Conservation (phyloP, 2,888 invertebrate genomes). For the Melanargia galathea region DNA sequence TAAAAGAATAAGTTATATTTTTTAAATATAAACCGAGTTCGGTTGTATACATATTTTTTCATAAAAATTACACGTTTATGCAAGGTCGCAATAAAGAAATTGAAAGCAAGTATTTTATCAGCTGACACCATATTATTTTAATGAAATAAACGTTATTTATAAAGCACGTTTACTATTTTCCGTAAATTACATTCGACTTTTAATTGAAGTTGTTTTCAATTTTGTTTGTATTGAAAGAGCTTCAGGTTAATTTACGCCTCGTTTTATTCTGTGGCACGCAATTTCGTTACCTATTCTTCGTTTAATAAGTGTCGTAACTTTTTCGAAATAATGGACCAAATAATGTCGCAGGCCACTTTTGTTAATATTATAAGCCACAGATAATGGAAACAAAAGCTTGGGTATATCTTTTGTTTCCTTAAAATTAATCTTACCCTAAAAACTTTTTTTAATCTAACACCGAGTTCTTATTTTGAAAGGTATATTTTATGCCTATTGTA, state of each 20-base stretch:
- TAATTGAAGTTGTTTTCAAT: constrained; percentile 13
- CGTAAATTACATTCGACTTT: not conserved
- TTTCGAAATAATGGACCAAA: not conserved
- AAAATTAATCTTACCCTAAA: too few relatives aligned
- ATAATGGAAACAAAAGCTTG: too few relatives aligned
- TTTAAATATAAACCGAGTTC: too few relatives aligned
- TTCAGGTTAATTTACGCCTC: constrained; percentile 13
- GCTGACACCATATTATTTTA: not conserved
- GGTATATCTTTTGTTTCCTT: too few relatives aligned
- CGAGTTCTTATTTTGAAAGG: too few relatives aligned
- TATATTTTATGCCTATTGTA: too few relatives aligned
- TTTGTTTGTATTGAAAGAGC: constrained; percentile 11
- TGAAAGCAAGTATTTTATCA: too few relatives aligned
- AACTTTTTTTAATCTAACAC: too few relatives aligned
- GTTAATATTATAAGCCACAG: not conserved
- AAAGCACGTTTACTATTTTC: not conserved
- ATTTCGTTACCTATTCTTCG: not conserved
- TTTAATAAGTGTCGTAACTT: constrained; percentile 5
- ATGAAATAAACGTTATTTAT: constrained; percentile 7
- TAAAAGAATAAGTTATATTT: too few relatives aligned
- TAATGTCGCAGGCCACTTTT: not conserved
- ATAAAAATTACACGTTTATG: too few relatives aligned
- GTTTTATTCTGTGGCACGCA: constrained; percentile 18
- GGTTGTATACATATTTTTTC: too few relatives aligned
- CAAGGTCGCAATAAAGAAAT: too few relatives aligned